These are phyloP conservation scores for Ormia ochracea DNA, from an alignment of 2,888 invertebrate genomes.

Conservation along the genomic window DNA sequence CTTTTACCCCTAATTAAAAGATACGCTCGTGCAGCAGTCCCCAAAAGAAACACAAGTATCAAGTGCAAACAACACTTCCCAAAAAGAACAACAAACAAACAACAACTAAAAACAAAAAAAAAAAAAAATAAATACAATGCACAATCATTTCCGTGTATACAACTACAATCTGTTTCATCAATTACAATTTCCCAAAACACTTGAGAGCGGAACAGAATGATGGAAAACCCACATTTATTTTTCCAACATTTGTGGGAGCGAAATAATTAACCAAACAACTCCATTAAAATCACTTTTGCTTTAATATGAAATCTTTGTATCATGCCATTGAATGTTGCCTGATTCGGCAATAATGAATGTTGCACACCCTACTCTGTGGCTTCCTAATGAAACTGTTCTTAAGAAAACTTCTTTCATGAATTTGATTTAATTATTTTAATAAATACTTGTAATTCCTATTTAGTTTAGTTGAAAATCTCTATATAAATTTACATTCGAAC, in stretches of 20 bases:
- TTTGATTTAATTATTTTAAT: too few species aligned
- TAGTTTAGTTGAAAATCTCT: too few species aligned
- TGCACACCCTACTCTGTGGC: neutral
- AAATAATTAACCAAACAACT: constrained; percentile 26
- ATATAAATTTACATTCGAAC: too few species aligned
- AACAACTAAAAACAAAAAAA: neutral
- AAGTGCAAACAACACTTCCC: neutral
- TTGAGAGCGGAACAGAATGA: constrained; percentile 8
- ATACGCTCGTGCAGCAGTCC: neutral
- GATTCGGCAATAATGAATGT: neutral
- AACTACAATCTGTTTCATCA: constrained; percentile 39
- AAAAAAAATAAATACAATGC: neutral
- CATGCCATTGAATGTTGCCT: constrained; percentile 12
- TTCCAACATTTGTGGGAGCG: neutral
- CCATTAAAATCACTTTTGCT: constrained; percentile 22
- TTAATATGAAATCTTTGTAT: neutral
- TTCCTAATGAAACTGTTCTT: neutral
- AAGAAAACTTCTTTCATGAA: too few species aligned
- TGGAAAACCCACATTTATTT: neutral
- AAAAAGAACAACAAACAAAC: neutral
- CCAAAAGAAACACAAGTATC: neutral
- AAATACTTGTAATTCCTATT: too few species aligned
- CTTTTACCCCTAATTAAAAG: neutral
- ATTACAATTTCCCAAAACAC: constrained; percentile 58
- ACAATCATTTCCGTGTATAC: constrained; percentile 26